Base-by-base conservation (phyloP, 53 echinoderm and acorn worm genomes). In the Arbacia lixula region DNA sequence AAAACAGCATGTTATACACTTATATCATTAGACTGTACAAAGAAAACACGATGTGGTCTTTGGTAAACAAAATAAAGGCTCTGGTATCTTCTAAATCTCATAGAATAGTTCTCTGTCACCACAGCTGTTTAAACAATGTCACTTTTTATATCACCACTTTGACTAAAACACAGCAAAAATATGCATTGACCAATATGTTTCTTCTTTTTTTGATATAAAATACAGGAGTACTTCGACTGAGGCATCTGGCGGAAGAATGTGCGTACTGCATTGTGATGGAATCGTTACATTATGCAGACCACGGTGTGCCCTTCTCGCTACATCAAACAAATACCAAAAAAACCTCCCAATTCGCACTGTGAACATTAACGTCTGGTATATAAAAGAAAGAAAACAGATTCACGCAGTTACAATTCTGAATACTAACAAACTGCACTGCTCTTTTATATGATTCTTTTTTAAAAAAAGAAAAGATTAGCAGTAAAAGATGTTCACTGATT, bases 31-130 rank as follows among this genome's bases (percentile, higher is more conserved):
- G 74, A 52, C 74, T 74, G 74, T 74, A 74, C 74, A 74, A 74
- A 74, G 74, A 53, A 74, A 74, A 53, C 74, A 74, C 74, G 52
- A 51, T 53, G 74, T 74, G 74, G 74, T 74, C 74, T 74, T 74
- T 74, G 74, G 74, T 74, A 74, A 74, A 74, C 74, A 74, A 74
- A 74, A 74, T 74, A 74, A 74, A 74, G 74, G 74, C 74, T 74
- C 74, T 74, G 53, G 74, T 74, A 28, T 74, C 49, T 72, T 33
- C 43, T 25, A 41, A 69, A 66, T 66, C 66, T 66, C 42, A 71
- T 71, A 71, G 72, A 71, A 71, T 71, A 54, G 50, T 52, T 69
- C 43, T 69, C 69, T 69, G 69, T 74, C 74, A 74, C 74, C 74
- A 74, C 74, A 74, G 74, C 50, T 74, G 74, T 74, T 69, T 46